phyloP scores from a whole-genome alignment of 2,113 vertebrate species.

The Catharus minimus region DNA sequence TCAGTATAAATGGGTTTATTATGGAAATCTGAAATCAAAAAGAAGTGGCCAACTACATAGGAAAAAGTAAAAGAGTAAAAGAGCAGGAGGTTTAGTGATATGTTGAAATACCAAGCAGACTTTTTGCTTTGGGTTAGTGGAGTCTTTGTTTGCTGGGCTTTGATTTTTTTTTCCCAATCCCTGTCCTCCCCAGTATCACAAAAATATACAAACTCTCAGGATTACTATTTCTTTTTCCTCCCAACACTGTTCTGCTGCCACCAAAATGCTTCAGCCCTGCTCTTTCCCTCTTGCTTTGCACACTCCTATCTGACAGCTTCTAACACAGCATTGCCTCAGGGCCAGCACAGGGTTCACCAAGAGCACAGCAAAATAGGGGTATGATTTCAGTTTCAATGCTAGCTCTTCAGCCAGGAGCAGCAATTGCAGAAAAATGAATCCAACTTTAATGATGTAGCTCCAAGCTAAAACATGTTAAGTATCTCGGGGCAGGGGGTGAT shows the following conservation, averaged over 20 bases:
- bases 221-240: neutral
- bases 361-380: neutral
- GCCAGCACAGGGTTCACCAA: neutral
- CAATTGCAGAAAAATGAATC: conserved; percentile 1
- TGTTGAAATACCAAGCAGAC: rapidly evolving
- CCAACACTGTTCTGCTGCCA: neutral
- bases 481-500: neutral
- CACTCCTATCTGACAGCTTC: neutral
- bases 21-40: conserved; percentile 28
- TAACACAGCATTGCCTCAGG: neutral
- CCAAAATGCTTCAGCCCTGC: neutral
- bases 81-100: neutral
- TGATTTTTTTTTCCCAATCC: neutral
- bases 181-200: neutral
- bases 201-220: neutral
- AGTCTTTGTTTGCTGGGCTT: neutral
- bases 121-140: neutral
- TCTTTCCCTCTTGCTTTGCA: neutral
- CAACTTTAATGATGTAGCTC: neutral
- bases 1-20: conserved; percentile 46
- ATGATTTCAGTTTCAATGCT: neutral
- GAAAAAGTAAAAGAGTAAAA: neutral
- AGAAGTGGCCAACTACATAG: neutral
- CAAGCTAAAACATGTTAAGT: neutral
- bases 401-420: neutral